Evolutionary conservation across 2,797 vertebrate species (phyloP), one percentile per base, ranked within the genome.

Genomic region (Pelochelys cantorii): DNA sequence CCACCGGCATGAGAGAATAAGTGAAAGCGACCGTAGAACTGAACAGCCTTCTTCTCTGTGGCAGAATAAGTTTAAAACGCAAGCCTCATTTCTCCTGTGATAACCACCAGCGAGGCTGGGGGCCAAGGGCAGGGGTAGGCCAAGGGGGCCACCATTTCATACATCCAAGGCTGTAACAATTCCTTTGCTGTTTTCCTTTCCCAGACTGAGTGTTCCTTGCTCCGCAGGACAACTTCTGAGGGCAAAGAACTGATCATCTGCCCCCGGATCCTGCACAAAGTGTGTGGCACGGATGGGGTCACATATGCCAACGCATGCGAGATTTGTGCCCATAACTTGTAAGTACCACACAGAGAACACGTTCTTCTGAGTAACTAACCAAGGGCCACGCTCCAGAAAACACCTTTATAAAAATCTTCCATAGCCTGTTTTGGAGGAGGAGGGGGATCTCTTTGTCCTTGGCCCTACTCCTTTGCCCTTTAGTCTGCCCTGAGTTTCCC

Each of bases 301-400:
- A 96, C 95, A 0, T 97, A 97, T 4, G 85, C 89, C n/a, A 97
- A 96, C 0, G 96, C 96, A 84, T 97, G 96, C 1, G 5, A 0
- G 29, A 90, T 97, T 90, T 96, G 96, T 17, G 85, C 94, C 92
- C 82, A 96, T 84, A 97, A 96, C 7, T 0, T 0, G 96, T 97
- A 95, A 93, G 96, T 93, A 84, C 85, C 60, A 0, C 2, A 3
- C 18, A 0, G 7, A 14, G 42, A 52, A 18, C 0, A 20, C 42
- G 8, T 55, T 55, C 54, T 88, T 0, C 80, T 5, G n/a, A 79
- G 84, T 17, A 85, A 60, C 85, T 87, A 82, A 54, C 57, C 78
- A 11, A 23, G 48, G 57, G 82, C 57, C 74, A 27, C 53, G 31
- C 17, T 2, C 78, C 18, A 9, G 57, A 81, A 37, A 92, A 8